Conservation (phyloP, 1,140 invertebrate genomes). For the Macrocentrus cingulum region DNA sequence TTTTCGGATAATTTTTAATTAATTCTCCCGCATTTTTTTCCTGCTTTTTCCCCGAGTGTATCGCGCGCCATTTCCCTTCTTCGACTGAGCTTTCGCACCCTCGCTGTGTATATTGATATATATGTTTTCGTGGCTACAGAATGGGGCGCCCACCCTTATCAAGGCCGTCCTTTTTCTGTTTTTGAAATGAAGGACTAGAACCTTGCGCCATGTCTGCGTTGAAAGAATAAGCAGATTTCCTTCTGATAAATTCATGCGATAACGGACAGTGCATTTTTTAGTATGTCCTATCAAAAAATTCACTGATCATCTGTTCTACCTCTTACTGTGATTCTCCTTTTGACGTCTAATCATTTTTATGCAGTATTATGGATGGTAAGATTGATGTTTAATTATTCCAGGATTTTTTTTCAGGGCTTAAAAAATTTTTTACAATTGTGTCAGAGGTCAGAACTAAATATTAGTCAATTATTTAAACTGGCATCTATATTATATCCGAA, state of each 20-base stretch:
- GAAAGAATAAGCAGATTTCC: not conserved
- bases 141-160: not conserved
- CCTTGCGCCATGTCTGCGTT: not conserved
- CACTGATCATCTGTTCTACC: not conserved
- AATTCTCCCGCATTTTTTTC: conserved; percentile 25
- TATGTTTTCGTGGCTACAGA: not conserved
- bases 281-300: not conserved
- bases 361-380: no score
- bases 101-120: not conserved
- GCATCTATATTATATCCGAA: no score
- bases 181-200: conserved; percentile 18
- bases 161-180: not conserved
- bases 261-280: not conserved
- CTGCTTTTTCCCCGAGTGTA: not conserved
- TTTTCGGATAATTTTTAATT: conserved; percentile 42
- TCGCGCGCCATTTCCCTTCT: not conserved
- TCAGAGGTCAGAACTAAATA: no score
- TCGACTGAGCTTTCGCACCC: not conserved
- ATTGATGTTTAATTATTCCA: no score
- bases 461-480: no score
- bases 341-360: conserved; percentile 1
- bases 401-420: no score
- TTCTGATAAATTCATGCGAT: not conserved
- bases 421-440: no score
- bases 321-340: not conserved